phyloP scores from a whole-genome alignment of 2,113 vertebrate genomes.

The Misgurnus anguillicaudatus region DNA sequence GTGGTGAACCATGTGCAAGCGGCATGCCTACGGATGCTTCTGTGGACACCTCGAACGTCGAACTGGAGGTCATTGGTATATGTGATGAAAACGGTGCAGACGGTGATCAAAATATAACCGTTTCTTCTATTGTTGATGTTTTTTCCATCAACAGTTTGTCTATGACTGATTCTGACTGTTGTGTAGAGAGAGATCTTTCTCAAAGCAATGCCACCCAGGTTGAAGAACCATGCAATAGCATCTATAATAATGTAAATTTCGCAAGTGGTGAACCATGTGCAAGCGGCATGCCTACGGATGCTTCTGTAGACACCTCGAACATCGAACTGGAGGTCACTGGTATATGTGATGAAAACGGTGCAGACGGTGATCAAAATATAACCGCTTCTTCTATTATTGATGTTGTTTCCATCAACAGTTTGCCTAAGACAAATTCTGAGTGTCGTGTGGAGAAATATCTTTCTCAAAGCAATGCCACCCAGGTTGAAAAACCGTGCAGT shows the following conservation, averaged over 20 bases:
- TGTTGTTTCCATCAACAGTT: not conserved
- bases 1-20: not conserved
- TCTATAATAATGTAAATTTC: conserved; percentile 24
- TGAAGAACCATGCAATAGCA: not conserved
- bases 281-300: not conserved
- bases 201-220: not conserved
- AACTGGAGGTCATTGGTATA: not conserved
- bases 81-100: not conserved
- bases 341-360: not conserved
- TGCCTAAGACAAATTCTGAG: not conserved
- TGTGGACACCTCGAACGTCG: not conserved
- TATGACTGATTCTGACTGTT: not conserved
- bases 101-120: not conserved
- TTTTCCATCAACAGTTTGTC: not conserved
- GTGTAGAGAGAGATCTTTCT: not conserved
- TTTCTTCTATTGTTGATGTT: not conserved
- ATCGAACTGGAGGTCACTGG: not conserved
- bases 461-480: not conserved
- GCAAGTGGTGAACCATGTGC: not conserved
- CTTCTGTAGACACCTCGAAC: not conserved
- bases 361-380: not conserved
- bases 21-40: not conserved
- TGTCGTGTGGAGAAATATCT: not conserved
- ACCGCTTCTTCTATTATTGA: not conserved
- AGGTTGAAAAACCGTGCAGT: not conserved